Base-by-base conservation (phyloP, 2,888 invertebrate genomes). In the Synergus laeviventris region DNA sequence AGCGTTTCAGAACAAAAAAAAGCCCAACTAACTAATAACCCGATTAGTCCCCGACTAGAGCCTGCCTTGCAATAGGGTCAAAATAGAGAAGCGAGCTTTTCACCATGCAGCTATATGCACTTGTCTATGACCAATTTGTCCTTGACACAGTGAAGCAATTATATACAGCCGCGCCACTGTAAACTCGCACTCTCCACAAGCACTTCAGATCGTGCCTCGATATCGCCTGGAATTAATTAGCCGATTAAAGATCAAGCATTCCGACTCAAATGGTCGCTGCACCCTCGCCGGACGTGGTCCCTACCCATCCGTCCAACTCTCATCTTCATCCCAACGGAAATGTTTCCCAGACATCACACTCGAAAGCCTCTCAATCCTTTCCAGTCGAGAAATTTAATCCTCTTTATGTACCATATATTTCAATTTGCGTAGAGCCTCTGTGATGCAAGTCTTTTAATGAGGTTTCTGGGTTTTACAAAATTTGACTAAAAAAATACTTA, bases 111-210 rank as follows among this genome's bases (percentile, higher is more conserved):
- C 31, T 31, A 31, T 21, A 64, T 70, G 66, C 66, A 49, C 45
- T 70, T 70, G 74, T 75, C 78, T 79, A 78, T 82, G 82, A 81
- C 74, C 79, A 81, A 84, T 83, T 66, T 81, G 83, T 81, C 86
- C 86, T 85, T 85, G 85, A 84, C 86, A 85, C 82, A 82, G 81
- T 83, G 81, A 79, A 78, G 80, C 77, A 82, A 84, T 81, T 82
- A 79, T 36, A 36, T 45, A 45, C 45, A 70, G 31, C 1, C 70
- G n/a, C 31, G 36, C 31, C 70, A 54, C 70, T 70, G 70, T 70
- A 70, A 70, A 75, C 49, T 70, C 31, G 49, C 49, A 36, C 49
- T 70, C 45, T 59, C 12, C 59, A 59, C 24, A 18, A 54, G 42
- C 73, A 45, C 62, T 73, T 54, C 31, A 61, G 56, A 66, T 75